Conservation (phyloP, 2,113 vertebrate species). For the Oryzias curvinotus region DNA sequence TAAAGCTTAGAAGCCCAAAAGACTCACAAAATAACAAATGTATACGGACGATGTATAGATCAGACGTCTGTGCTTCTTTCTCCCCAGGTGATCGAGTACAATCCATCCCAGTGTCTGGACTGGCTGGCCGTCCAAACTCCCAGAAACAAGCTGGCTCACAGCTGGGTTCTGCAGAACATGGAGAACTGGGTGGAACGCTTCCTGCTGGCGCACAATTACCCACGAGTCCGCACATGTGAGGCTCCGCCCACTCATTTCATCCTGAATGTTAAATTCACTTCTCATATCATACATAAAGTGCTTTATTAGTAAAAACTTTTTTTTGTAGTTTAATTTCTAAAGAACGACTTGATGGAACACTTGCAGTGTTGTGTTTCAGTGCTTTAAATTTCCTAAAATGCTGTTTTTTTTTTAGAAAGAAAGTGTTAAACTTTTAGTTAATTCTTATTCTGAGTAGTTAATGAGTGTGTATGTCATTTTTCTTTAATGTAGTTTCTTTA, state of each 20-base stretch:
- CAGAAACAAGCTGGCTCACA: conserved; percentile 96
- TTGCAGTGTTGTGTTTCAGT: too few species aligned
- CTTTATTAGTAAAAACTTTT: too few species aligned
- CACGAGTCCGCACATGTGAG: conserved; percentile 97
- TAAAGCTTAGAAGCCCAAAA: too few species aligned
- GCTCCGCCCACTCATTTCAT: not conserved
- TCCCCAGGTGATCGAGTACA: conserved; percentile 95
- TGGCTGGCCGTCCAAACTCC: conserved; percentile 98
- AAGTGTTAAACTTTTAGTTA: too few species aligned
- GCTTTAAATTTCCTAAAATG: too few species aligned
- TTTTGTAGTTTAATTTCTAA: too few species aligned
- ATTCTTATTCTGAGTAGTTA: too few species aligned
- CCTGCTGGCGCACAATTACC: conserved; percentile 98
- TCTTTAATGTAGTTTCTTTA: too few species aligned
- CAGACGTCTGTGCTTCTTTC: conserved; percentile 9
- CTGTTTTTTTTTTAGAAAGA: too few species aligned
- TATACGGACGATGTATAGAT: not conserved
- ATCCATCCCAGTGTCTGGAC: conserved; percentile 97
- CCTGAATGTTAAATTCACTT: not conserved
- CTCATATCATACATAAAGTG: not conserved
- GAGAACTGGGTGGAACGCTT: conserved; percentile 99
- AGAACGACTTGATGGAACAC: too few species aligned
- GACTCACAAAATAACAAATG: not conserved
- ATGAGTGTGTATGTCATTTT: too few species aligned
- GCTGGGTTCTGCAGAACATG: conserved; percentile 99